Evolutionary conservation across 2,797 vertebrate genomes (phyloP).

Genomic region (Coracias cyanogaster): DNA sequence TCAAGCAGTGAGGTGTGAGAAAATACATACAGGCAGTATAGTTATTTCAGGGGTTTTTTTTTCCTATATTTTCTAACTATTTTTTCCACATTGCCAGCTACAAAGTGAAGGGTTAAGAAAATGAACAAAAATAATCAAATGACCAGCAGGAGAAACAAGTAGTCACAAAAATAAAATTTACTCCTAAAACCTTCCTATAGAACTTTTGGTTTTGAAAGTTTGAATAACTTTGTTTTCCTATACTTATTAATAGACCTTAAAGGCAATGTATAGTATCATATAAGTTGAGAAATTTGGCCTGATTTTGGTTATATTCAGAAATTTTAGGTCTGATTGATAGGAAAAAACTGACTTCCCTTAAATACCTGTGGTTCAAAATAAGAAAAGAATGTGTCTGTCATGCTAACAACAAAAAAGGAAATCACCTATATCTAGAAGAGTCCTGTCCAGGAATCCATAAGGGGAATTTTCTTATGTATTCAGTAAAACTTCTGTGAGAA

Average conservation of each 20-base stretch:
- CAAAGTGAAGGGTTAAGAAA: background rate
- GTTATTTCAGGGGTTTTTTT: background rate
- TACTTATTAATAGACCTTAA: background rate
- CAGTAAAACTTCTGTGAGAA: background rate
- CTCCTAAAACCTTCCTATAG: background rate
- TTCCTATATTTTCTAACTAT: background rate
- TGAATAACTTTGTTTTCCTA: background rate
- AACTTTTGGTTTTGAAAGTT: background rate
- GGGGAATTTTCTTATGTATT: background rate
- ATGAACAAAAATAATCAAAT: background rate
- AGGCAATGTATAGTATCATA: background rate
- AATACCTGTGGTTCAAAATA: background rate
- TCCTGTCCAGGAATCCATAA: background rate
- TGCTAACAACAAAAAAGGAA: background rate
- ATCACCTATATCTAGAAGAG: background rate
- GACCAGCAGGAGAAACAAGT: background rate
- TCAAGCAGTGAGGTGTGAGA: background rate
- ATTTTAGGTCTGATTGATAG: background rate
- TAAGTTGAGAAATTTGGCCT: background rate
- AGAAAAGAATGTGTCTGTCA: background rate
- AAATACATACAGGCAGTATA: background rate
- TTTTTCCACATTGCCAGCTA: background rate
- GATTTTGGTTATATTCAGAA: background rate
- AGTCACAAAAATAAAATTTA: background rate
- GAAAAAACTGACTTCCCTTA: background rate